Evolutionary conservation across 2,113 vertebrate genomes (phyloP), one percentile per base, ranked within the genome.

Genomic region (Sylvietta virens): DNA sequence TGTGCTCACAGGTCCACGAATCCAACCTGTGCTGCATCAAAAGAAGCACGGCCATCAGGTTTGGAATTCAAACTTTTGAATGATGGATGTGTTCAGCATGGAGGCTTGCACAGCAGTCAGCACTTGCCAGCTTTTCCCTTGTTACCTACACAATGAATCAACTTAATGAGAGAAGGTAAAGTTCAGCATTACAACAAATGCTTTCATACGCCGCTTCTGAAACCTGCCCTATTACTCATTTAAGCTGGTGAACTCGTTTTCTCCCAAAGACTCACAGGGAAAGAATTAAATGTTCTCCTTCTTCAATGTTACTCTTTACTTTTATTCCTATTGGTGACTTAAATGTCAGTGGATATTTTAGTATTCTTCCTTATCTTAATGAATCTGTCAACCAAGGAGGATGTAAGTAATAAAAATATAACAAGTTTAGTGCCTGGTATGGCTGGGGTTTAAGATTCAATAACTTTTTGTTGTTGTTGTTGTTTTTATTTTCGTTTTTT

Each of bases 71-170:
- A 62, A 71, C 54, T 81, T 64, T 93, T 57, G 88, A 64, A 70
- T 92, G 92, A 96, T 35, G 10, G n/a, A 88, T 95, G 31, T 54
- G 58, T 78, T 56, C 60, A 56, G 21, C 7, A 7, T 80, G 64
- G 82, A 91, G 66, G 53, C 78, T 97, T 70, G 57, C 88, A 92
- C 69, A 91, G 96, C 84, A 89, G 78, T 84, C 77, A n/a, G 7
- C 40, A 24, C 83, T 94, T 95, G 93, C 80, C 94, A 92, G 90
- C 90, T 92, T 92, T 93, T 93, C 83, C 74, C 81, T 82, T 85
- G 91, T 93, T 92, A 96, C 91, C 40, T 90, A 58, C 83, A 93
- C 85, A 74, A 86, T 97, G 94, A 95, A 96, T 97, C 95, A 97
- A 86, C 48, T 81, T 97, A 97, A 97, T 90, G 89, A 97, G 88